Percentiles rank a stretch among this genome's conserved stretches.
Evolutionary conservation across 2,797 vertebrate species (phyloP).

Genomic region (Sebastes alutus): DNA sequence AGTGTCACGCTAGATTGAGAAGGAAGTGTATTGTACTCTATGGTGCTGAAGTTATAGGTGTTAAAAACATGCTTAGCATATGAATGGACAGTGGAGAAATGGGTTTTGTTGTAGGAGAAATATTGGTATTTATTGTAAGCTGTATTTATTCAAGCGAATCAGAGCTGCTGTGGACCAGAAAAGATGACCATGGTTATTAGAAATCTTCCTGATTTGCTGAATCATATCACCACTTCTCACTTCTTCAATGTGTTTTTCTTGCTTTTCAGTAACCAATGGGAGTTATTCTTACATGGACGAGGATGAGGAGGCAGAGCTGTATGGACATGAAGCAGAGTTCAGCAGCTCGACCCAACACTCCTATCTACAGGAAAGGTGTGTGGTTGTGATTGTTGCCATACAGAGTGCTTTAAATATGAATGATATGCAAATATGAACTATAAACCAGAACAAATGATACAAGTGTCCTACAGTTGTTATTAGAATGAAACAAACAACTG

Average conservation of each 20-base stretch:
- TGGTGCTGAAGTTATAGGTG: background rate
- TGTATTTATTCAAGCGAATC: background rate
- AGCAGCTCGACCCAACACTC: constrained; percentile 43
- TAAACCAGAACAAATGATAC: background rate
- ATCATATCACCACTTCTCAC: background rate
- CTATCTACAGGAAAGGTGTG: constrained; percentile 68
- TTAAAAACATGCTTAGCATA: background rate
- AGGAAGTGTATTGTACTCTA: background rate
- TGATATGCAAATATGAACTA: background rate
- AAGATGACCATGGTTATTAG: background rate
- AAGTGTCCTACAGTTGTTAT: accelerated
- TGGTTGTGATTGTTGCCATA: background rate
- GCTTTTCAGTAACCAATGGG: constrained; percentile 74
- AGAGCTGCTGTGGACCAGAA: background rate
- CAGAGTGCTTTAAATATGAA: background rate
- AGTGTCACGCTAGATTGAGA: background rate
- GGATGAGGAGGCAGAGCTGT: constrained; percentile 82
- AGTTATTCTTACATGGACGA: constrained; percentile 72
- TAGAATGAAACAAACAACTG: background rate
- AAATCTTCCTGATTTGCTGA: background rate
- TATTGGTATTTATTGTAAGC: background rate
- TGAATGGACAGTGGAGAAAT: background rate
- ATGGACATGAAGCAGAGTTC: constrained; percentile 76
- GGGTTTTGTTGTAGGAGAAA: background rate
- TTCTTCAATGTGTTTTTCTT: background rate